phyloP scores from a whole-genome alignment of 1,140 invertebrate species.

The Ridgeia piscesae region DNA sequence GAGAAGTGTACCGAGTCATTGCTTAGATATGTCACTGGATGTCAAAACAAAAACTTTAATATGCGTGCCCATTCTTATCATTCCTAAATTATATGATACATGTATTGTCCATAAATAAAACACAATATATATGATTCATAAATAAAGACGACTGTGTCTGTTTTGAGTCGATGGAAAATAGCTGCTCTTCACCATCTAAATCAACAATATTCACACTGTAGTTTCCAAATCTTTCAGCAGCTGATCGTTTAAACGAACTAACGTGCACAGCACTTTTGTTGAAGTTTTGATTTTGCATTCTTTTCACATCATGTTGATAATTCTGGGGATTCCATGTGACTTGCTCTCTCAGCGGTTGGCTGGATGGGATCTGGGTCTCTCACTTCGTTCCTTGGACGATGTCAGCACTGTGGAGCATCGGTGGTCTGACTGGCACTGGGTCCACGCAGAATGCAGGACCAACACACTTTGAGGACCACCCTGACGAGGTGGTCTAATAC shows the following conservation, averaged over 20 bases:
- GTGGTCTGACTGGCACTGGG: neutral
- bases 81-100: neutral
- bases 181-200: neutral
- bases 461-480: neutral
- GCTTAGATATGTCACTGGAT: neutral
- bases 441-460: neutral
- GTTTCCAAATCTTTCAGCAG: neutral
- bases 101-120: constrained; percentile 1
- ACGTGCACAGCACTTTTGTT: neutral
- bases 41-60: neutral
- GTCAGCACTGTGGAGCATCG: neutral
- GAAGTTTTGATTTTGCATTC: neutral
- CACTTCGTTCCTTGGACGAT: neutral
- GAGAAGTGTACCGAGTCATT: neutral
- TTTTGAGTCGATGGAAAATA: neutral
- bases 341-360: neutral
- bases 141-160: neutral
- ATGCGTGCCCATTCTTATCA: neutral
- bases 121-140: neutral
- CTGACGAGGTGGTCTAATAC: neutral
- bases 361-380: neutral
- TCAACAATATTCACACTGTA: neutral
- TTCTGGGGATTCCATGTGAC: neutral
- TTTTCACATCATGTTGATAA: neutral
- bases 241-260: neutral